Conservation (phyloP, 2,888 invertebrate genomes). For the Syrista parreyssii region DNA sequence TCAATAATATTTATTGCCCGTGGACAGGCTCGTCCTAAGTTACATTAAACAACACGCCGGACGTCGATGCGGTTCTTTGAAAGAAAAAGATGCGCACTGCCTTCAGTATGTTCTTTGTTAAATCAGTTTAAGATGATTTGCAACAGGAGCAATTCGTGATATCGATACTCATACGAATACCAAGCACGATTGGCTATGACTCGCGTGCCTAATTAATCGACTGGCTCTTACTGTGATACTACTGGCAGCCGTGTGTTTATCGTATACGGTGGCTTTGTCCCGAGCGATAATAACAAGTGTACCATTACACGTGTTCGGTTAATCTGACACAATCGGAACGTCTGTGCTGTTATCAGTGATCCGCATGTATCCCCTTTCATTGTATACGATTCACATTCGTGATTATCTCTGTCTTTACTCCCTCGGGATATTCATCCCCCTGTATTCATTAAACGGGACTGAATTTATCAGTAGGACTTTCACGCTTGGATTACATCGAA, state of each 20-base stretch:
- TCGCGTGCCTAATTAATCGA: neutral
- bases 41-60: neutral
- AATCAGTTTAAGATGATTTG: neutral
- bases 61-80: neutral
- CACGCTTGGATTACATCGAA: neutral
- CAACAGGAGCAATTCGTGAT: neutral
- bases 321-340: neutral
- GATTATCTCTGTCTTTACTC: neutral
- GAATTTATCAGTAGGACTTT: neutral
- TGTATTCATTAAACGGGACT: neutral
- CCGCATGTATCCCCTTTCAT: neutral
- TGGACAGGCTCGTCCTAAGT: neutral
- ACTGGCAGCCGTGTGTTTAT: neutral
- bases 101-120: neutral
- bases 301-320: neutral
- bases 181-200: neutral
- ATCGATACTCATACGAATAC: neutral
- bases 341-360: neutral
- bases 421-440: neutral
- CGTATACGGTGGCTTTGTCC: neutral
- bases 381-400: neutral
- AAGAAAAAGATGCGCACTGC: neutral
- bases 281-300: neutral
- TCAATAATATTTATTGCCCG: neutral
- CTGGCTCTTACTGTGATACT: neutral